Evolutionary conservation across 2,797 vertebrate genomes (phyloP), one percentile per base, ranked within the genome.

Genomic region (Gallirallus australis): DNA sequence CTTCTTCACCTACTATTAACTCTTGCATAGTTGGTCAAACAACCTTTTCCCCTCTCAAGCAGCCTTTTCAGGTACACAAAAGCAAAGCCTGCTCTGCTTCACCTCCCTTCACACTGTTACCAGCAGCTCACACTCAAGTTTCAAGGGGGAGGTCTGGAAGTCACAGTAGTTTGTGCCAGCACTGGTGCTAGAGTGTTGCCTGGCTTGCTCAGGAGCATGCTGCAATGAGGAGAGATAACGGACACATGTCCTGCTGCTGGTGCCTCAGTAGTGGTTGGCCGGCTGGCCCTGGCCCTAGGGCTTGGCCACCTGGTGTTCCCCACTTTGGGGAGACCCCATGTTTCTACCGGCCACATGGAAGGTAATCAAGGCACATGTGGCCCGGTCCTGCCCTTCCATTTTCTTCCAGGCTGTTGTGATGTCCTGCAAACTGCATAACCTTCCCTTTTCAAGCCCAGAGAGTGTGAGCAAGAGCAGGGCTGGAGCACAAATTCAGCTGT

Each of bases 261-360:
- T 72, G 56, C 30, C 57, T 81, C 50, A 31, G 45, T 8, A 75
- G 21, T 9, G 31, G 14, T 78, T 86, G 40, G 53, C 15, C 12
- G 28, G 13, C 73, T 86, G 40, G 48, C 12, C 16, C 33, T 15
- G 60, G 6, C 27, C 42, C 40, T 59, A 9, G 30, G 24, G 39
- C 56, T 71, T 90, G 88, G 48, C 27, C 35, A 53, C 24, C 18
- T 47, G 48, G 15, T 66, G 19, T 48, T n/a, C 25, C 47, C 39
- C 2, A 0, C 39, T 45, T 24, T 2, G 9, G 10, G 24, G 16
- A 75, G 9, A 54, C 10, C 11, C 7, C 24, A 6, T 10, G 18
- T 66, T 81, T 68, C 54, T 78, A 12, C 11, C 37, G 79, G 79
- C 33, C n/a, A 20, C 0, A 0, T 4, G 37, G 71, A 77, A n/a